Base-by-base conservation (phyloP, 53 echinoderm and acorn worm species). In the Glandiceps talaboti region DNA sequence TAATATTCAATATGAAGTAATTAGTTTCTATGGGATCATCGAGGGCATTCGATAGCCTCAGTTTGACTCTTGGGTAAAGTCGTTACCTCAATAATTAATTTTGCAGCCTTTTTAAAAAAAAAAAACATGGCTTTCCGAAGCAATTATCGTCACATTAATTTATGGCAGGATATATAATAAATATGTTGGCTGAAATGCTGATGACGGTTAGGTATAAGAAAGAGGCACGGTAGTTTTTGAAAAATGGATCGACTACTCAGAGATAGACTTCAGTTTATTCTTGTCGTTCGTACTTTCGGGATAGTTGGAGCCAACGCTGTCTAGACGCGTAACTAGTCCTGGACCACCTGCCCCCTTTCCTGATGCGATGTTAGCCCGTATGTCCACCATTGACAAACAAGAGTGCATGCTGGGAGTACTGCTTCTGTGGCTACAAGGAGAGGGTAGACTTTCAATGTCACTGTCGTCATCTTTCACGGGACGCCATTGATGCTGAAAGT, bases 311-410 rank as follows among this genome's bases (percentile, higher is more conserved):
- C 64, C 64, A 20, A 45, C 20, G 20, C 64, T 20, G 20, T 45
- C 64, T 20, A 45, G 64, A 45, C 64, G 64, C 6, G 6, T 45
- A 12, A 20, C 64, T 20, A 45, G 20, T 45, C 64, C 64, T 20
- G 20, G 20, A 20, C 64, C 64, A 20, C 64, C 64, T 20, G 64
- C 85, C 0, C 93, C 91, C 31, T 88, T 85, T 27, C 94, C 94
- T 25, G 94, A 94, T 1, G 93, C 93, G 33, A 99, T 91, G 33
- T 93, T 99, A 0, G 93, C 93, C 28, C 99, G 79, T 33, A 99
- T 91, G 80, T 99, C 94, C 28, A 99, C 93, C 87, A 94, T 92
- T 10, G 94, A 94, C 73, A 45, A 6, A 20, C 64, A 45, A 12
- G 64, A 45, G 6, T 45, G 6, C 64, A 45, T 45, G 64, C 64